Percentiles rank a stretch among this genome's conserved stretches.
These are phyloP conservation scores for Drosophila dunni DNA, from an alignment of 1,140 invertebrate species.

Conservation along the genomic window DNA sequence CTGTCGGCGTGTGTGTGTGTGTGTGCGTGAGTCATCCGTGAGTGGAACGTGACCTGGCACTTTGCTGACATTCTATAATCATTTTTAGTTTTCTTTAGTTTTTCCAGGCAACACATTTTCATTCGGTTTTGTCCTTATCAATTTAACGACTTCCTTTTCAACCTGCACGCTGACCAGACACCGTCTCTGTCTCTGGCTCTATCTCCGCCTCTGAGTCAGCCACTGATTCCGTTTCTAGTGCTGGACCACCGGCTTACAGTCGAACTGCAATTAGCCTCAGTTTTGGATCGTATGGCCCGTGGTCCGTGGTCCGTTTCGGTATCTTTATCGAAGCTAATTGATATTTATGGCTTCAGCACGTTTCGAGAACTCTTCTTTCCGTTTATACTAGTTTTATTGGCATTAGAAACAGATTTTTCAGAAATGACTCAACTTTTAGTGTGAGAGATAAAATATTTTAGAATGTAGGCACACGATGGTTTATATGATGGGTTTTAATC, in stretches of 20 bases:
- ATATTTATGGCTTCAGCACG: slow-evolving; percentile 73
- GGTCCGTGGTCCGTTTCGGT: slow-evolving; percentile 48
- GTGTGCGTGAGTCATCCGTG: slow-evolving; percentile 4
- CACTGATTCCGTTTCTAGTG: not conserved
- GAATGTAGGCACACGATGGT: not conserved
- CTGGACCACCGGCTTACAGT: slow-evolving; percentile 59
- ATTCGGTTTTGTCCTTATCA: slow-evolving; percentile 62
- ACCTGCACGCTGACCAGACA: slow-evolving; percentile 13
- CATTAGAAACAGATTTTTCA: not conserved
- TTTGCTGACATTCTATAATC: slow-evolving; percentile 56
- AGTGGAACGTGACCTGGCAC: slow-evolving; percentile 72
- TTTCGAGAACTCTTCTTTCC: slow-evolving; percentile 35
- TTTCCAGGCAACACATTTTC: slow-evolving; percentile 42
- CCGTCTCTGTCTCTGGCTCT: not conserved
- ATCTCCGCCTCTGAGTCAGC: not conserved
- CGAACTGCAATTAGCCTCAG: slow-evolving; percentile 65
- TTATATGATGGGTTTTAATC: too few relatives aligned
- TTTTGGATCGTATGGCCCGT: slow-evolving; percentile 36
- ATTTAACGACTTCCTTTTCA: slow-evolving; percentile 73
- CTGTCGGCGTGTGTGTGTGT: not conserved
- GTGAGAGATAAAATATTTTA: not conserved
- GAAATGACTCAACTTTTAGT: slow-evolving; percentile 13
- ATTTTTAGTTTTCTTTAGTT: slow-evolving; percentile 17
- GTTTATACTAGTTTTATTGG: slow-evolving; percentile 19
- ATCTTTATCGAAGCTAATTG: slow-evolving; percentile 69